Percentiles rank a stretch among this genome's conserved stretches.
These are phyloP conservation scores for Thyatira batis DNA, from an alignment of 2,888 invertebrate species.

Conservation along the genomic window DNA sequence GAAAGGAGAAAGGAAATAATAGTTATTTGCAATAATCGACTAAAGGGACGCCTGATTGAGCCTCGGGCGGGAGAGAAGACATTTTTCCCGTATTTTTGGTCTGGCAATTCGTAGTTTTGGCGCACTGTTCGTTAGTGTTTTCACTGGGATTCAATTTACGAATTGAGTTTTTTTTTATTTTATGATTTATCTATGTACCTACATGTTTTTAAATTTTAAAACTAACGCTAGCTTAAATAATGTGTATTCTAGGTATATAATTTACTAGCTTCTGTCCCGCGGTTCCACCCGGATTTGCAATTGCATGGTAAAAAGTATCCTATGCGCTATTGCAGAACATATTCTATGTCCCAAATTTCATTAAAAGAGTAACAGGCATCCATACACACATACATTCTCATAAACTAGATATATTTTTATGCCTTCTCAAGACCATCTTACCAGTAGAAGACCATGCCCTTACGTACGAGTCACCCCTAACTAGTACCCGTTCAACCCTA, in stretches of 20 bases:
- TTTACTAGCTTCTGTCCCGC: too few species aligned
- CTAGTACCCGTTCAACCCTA: constrained; percentile 60
- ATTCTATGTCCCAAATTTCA: too few species aligned
- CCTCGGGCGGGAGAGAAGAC: constrained; percentile 55
- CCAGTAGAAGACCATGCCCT: background rate
- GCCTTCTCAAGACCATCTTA: background rate
- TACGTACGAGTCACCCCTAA: constrained; percentile 21
- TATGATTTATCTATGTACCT: background rate
- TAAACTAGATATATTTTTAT: too few species aligned
- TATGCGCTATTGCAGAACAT: too few species aligned
- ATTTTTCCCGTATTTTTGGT: constrained; percentile 65
- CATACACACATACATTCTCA: too few species aligned
- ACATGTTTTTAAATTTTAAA: background rate
- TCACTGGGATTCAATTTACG: background rate
- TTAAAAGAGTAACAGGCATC: too few species aligned
- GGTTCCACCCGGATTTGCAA: too few species aligned
- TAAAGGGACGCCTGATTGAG: constrained; percentile 80
- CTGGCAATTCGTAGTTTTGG: constrained; percentile 43
- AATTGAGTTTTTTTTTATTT: background rate
- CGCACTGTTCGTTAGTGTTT: constrained; percentile 34
- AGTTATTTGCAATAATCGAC: constrained; percentile 77
- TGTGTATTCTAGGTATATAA: too few species aligned
- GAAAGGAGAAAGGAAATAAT: constrained; percentile 69
- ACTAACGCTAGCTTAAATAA: too few species aligned
- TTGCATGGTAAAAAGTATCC: too few species aligned